Percentiles rank a stretch among this genome's conserved stretches.
phyloP scores from a whole-genome alignment of 2,797 vertebrate genomes.

The Hephaestus fuliginosus region DNA sequence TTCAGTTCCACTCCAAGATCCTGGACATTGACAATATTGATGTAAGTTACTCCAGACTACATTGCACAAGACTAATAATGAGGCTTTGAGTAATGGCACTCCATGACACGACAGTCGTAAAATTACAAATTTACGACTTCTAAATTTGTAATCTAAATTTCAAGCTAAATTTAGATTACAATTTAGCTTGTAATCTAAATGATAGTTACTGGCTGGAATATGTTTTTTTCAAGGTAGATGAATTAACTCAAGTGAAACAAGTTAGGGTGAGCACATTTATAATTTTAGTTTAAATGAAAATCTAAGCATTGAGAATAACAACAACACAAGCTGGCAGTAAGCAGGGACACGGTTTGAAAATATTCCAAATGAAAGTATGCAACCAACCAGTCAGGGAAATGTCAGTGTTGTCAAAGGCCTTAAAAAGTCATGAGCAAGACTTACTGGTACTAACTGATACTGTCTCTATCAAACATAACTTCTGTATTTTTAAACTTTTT shows the following conservation, averaged over 20 bases:
- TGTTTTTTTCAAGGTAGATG: not conserved
- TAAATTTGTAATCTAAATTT: too few relatives aligned
- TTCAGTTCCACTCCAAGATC: constrained; percentile 94
- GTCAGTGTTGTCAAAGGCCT: not conserved
- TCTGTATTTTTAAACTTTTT: not conserved
- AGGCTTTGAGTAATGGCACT: not conserved
- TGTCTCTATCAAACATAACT: not conserved
- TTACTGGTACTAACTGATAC: too few relatives aligned
- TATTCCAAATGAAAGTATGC: not conserved
- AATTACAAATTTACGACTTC: too few relatives aligned
- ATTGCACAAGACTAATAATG: not conserved
- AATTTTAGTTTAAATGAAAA: not conserved
- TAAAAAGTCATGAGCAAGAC: not conserved
- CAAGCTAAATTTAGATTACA: too few relatives aligned
- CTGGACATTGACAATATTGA: constrained; percentile 96
- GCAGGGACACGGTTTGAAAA: not conserved
- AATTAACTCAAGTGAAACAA: not conserved
- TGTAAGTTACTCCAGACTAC: constrained; percentile 83
- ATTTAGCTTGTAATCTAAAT: not conserved
- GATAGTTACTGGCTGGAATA: not conserved
- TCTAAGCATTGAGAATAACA: not conserved
- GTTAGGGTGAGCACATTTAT: not conserved
- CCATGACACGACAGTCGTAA: not conserved
- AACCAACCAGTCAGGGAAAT: not conserved
- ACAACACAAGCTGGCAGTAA: too few relatives aligned